These are phyloP conservation scores for Corythornis vintsioides DNA, from an alignment of 2,113 vertebrate species.

Conservation along the genomic window DNA sequence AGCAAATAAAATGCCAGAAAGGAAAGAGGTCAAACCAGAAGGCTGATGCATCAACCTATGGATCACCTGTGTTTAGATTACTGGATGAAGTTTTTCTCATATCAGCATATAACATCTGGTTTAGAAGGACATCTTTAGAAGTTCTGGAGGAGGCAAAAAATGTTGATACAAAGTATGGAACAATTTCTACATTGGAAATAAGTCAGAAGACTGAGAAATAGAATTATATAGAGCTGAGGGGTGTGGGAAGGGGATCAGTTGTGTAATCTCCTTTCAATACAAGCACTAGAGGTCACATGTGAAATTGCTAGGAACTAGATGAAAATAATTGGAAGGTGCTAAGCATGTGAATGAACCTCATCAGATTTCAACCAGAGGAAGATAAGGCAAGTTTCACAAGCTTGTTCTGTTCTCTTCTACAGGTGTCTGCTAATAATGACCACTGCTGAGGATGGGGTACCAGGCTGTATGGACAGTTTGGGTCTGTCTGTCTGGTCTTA, in stretches of 20 bases:
- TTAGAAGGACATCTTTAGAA: neutral
- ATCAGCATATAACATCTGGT: neutral
- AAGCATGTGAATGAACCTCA: neutral
- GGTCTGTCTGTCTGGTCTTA: neutral
- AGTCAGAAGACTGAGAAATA: neutral
- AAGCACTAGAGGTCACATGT: neutral
- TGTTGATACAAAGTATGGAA: neutral
- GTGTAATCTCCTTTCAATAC: neutral
- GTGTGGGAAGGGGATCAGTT: neutral
- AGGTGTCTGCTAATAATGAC: neutral
- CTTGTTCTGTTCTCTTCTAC: neutral
- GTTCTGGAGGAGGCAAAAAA: neutral
- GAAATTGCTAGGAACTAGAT: neutral
- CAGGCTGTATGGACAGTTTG: neutral
- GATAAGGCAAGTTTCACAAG: neutral
- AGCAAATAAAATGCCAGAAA: neutral
- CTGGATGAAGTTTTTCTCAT: neutral
- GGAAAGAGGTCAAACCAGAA: neutral
- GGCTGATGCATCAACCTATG: neutral
- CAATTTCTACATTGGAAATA: neutral
- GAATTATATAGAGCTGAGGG: neutral
- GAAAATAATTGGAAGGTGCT: neutral
- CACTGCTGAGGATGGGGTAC: neutral
- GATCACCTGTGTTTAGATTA: neutral
- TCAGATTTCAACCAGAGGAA: neutral